phyloP scores from a whole-genome alignment of 2,113 vertebrate species.

The Pristiophorus japonicus region DNA sequence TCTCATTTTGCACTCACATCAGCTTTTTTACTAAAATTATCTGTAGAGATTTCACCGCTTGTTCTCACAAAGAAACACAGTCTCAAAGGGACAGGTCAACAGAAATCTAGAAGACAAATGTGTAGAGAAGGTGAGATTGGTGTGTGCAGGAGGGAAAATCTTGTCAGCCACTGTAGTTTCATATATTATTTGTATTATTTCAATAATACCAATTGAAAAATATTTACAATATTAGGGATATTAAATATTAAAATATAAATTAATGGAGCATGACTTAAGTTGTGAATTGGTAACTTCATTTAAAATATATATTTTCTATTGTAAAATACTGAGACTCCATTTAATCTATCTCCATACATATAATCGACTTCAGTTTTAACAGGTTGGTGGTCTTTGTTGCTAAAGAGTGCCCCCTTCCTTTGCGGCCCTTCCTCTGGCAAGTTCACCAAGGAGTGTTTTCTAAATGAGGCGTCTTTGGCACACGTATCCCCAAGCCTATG shows the following conservation, averaged over 20 bases:
- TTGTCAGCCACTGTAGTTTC: not conserved
- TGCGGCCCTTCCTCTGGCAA: not conserved
- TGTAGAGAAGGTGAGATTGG: too few species aligned
- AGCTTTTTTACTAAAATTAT: not conserved
- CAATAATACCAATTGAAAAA: not conserved
- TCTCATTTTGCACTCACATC: too few species aligned
- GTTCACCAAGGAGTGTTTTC: too few species aligned
- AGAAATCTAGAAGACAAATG: not conserved
- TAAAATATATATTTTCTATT: not conserved
- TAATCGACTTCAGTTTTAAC: not conserved
- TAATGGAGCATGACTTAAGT: not conserved
- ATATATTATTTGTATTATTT: not conserved
- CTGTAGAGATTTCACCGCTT: not conserved
- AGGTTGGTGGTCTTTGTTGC: not conserved
- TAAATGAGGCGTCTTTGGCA: too few species aligned
- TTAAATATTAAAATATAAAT: not conserved
- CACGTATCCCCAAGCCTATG: too few species aligned
- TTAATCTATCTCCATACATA: not conserved
- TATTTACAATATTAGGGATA: not conserved
- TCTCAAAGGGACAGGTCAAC: not conserved
- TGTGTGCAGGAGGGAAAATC: not conserved
- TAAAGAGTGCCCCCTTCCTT: not conserved
- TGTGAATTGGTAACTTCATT: not conserved
- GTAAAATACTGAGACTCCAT: too few species aligned
- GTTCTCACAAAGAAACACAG: not conserved